Percentiles rank a stretch among this genome's conserved stretches.
Evolutionary conservation across 1,140 invertebrate genomes (phyloP).

Genomic region (Pogonomyrmex barbatus): DNA sequence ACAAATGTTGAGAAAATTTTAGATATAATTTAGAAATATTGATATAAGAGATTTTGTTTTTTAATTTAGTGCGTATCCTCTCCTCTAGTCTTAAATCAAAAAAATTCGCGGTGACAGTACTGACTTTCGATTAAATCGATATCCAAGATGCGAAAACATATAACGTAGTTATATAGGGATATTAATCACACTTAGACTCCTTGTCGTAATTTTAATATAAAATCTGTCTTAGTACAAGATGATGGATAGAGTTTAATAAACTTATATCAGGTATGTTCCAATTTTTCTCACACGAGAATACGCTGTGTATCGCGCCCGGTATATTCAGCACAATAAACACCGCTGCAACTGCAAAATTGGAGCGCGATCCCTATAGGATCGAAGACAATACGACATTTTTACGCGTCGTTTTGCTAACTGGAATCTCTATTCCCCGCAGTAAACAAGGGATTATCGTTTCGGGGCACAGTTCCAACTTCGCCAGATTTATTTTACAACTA

Average conservation of each 20-base stretch:
- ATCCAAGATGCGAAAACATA: constrained; percentile 5
- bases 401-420: constrained; percentile 50
- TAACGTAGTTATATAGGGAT: not conserved
- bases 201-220: constrained; percentile 55
- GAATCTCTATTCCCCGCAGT: constrained; percentile 34
- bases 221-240: constrained; percentile 53
- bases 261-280: constrained; percentile 45
- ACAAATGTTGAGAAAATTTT: not conserved
- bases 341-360: constrained; percentile 40
- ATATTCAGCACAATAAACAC: constrained; percentile 19
- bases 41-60: not conserved
- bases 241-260: constrained; percentile 56
- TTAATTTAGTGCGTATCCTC: not conserved
- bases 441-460: constrained; percentile 60
- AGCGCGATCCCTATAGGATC: constrained; percentile 46
- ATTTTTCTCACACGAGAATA: constrained; percentile 43
- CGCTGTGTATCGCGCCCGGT: not conserved
- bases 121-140: constrained; percentile 38
- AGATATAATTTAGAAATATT: not conserved
- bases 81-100: not conserved
- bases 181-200: constrained; percentile 43
- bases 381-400: constrained; percentile 53
- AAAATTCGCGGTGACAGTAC: not conserved
- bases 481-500: constrained; percentile 64
- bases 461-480: constrained; percentile 46